Percentiles rank a stretch among this genome's conserved stretches.
Evolutionary conservation across 2,888 invertebrate genomes (phyloP).

Genomic region (Piscicola geometra): DNA sequence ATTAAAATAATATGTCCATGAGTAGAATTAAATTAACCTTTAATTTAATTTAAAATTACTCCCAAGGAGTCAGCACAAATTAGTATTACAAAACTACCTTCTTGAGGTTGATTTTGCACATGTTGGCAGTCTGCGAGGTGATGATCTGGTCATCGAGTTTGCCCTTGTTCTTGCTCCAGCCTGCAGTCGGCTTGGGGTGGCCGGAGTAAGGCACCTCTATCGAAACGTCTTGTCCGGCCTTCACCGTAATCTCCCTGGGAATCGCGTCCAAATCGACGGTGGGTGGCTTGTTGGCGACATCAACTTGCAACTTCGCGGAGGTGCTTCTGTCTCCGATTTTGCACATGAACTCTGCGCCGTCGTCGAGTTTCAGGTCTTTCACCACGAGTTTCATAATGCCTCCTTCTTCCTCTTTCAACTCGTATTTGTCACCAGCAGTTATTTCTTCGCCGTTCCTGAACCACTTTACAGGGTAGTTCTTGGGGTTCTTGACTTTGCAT

Average conservation of each 20-base stretch:
- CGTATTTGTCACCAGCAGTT: slow-evolving; percentile 41
- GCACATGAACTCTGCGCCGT: slow-evolving; percentile 58
- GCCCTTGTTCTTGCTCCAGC: slow-evolving; percentile 88
- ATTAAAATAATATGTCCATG: too few relatives aligned
- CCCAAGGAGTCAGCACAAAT: too few relatives aligned
- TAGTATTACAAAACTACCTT: too few relatives aligned
- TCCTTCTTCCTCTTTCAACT: slow-evolving; percentile 62
- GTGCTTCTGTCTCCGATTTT: slow-evolving; percentile 55
- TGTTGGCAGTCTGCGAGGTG: slow-evolving; percentile 49
- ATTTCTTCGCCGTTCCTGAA: slow-evolving; percentile 86
- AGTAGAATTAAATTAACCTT: too few relatives aligned
- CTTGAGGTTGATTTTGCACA: slow-evolving; percentile 43
- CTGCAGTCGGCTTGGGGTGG: slow-evolving; percentile 56
- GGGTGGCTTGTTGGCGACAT: slow-evolving; percentile 71
- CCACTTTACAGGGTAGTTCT: slow-evolving; percentile 91
- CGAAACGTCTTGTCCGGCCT: slow-evolving; percentile 80
- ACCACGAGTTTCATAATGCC: slow-evolving; percentile 90
- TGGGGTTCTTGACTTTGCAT: slow-evolving; percentile 71
- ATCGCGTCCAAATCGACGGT: slow-evolving; percentile 73
- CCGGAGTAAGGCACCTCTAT: slow-evolving; percentile 78
- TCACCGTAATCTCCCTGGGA: slow-evolving; percentile 76
- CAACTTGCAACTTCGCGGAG: slow-evolving; percentile 47
- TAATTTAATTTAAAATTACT: too few relatives aligned
- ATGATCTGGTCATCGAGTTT: slow-evolving; percentile 61
- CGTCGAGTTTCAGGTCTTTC: slow-evolving; percentile 51